These are phyloP conservation scores for Archips xylosteana DNA, from an alignment of 2,888 invertebrate species.

Conservation along the genomic window DNA sequence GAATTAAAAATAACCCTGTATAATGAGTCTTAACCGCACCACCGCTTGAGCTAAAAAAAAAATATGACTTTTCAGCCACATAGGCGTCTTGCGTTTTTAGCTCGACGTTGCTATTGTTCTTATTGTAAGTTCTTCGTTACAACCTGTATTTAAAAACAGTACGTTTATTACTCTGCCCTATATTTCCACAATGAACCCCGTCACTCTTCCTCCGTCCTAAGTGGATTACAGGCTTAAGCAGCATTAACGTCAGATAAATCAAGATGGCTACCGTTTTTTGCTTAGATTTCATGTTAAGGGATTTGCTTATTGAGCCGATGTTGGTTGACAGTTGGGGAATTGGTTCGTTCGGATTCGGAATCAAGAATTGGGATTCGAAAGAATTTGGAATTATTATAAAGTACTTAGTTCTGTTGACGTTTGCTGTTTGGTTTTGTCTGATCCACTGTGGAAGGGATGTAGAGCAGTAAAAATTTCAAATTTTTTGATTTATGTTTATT, in stretches of 20 bases:
- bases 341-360: conserved; percentile 13
- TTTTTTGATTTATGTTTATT: no score
- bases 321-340: conserved; percentile 34
- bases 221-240: conserved; percentile 75
- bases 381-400: no score
- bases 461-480: no score
- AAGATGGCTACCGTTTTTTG: conserved; percentile 58
- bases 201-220: conserved; percentile 78
- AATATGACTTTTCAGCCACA: no score
- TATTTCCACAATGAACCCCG: conserved; percentile 59
- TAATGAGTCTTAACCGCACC: no score
- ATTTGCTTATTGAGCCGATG: conserved; percentile 39
- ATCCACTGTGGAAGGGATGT: no score
- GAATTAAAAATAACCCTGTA: no score
- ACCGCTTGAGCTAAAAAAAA: no score
- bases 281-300: conserved; percentile 37
- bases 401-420: no score
- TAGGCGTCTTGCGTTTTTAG: no score
- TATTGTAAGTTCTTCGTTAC: neutral
- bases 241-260: conserved; percentile 71
- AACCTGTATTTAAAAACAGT: neutral
- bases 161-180: conserved; percentile 27
- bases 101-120: no score
- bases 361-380: neutral
- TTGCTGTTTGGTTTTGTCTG: no score